phyloP scores from a whole-genome alignment of 1,140 invertebrate species.

The Mizuhopecten yessoensis region DNA sequence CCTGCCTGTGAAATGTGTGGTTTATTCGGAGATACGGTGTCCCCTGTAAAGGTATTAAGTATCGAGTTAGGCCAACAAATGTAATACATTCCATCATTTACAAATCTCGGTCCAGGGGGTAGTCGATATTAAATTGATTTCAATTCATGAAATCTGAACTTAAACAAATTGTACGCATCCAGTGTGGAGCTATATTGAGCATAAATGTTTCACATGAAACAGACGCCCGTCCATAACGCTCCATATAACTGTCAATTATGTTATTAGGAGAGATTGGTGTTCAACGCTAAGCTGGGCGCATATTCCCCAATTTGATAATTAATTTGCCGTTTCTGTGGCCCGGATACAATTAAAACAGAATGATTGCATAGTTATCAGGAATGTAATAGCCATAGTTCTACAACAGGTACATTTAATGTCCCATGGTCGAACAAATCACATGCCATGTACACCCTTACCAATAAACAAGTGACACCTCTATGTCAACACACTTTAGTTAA shows the following conservation, averaged over 20 bases:
- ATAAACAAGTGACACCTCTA: background rate
- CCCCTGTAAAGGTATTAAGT: too few relatives aligned
- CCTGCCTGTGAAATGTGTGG: too few relatives aligned
- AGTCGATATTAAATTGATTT: constrained; percentile 29
- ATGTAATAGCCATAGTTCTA: background rate
- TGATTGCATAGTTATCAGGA: background rate
- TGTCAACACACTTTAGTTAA: background rate
- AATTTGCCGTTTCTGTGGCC: constrained; percentile 23
- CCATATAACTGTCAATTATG: constrained; percentile 1
- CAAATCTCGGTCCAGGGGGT: constrained; percentile 28
- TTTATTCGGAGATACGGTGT: too few relatives aligned
- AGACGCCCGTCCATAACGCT: background rate
- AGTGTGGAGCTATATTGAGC: background rate
- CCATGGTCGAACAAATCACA: too few relatives aligned
- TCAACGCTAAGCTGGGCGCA: background rate
- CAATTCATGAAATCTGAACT: constrained; percentile 39
- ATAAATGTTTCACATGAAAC: constrained; percentile 23
- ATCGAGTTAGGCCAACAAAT: too few relatives aligned
- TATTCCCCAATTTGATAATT: constrained; percentile 24
- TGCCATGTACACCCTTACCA: too few relatives aligned
- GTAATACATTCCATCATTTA: too few relatives aligned
- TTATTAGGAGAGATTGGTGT: background rate
- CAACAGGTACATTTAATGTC: background rate
- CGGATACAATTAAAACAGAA: background rate
- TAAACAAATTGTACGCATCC: constrained; percentile 27